A percentile compares a stretch with the other conserved stretches of the same genome.
These are phyloP conservation scores for Lepidothrix coronata DNA, from an alignment of 2,113 vertebrate species.

Conservation along the genomic window DNA sequence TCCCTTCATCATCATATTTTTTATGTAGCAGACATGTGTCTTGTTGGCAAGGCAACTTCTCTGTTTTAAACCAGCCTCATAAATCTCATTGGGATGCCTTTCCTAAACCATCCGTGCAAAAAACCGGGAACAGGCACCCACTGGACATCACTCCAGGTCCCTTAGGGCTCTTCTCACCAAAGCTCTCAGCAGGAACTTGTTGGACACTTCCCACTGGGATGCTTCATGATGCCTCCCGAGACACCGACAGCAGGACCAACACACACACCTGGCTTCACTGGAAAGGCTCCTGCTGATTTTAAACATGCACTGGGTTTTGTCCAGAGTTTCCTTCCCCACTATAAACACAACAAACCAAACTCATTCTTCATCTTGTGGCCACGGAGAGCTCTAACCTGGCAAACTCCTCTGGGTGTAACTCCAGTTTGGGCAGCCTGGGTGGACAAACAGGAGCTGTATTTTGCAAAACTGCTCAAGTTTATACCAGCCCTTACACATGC, in stretches of 20 bases:
- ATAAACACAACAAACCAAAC: not conserved
- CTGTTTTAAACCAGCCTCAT: slow-evolving; percentile 47
- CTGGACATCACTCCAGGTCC: not conserved
- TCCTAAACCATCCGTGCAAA: not conserved
- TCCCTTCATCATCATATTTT: slow-evolving; percentile 63
- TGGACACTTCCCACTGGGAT: not conserved
- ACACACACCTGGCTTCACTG: not conserved
- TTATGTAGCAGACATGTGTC: slow-evolving; percentile 53
- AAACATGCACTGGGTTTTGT: not conserved
- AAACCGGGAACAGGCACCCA: not conserved
- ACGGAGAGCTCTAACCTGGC: accelerated
- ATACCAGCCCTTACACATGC: not conserved
- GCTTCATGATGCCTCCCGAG: not conserved
- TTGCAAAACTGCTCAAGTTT: not conserved
- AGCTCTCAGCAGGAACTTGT: not conserved
- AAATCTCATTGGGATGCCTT: slow-evolving; percentile 45
- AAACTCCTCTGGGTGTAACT: not conserved
- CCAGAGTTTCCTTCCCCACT: not conserved
- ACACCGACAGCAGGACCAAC: not conserved
- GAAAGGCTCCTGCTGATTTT: not conserved
- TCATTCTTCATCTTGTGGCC: not conserved
- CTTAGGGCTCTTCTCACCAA: not conserved
- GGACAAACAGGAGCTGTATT: not conserved
- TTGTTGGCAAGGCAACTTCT: slow-evolving; percentile 73
- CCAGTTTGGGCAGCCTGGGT: not conserved